Conservation (phyloP, 2,888 invertebrate species). For the Eupithecia abbreviata region DNA sequence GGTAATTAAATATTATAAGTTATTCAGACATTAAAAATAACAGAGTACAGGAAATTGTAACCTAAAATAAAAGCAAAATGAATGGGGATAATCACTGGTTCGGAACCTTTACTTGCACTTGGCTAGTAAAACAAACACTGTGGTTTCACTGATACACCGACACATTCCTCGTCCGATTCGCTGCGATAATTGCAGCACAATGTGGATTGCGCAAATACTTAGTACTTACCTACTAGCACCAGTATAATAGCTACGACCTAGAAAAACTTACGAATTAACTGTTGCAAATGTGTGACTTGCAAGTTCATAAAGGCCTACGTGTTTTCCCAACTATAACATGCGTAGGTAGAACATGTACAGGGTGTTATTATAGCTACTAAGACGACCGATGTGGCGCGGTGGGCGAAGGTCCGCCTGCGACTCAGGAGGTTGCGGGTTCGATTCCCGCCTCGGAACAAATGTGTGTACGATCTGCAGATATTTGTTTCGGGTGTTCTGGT, state of each 20-base stretch:
- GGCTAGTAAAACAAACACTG: not conserved
- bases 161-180: constrained; percentile 60
- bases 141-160: constrained; percentile 36
- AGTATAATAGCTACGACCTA: constrained; percentile 51
- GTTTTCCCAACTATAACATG: not conserved
- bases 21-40: too few relatives aligned
- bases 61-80: too few relatives aligned
- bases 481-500: too few relatives aligned
- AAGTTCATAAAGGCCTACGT: constrained; percentile 8
- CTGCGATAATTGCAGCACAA: constrained; percentile 67
- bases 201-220: constrained; percentile 66
- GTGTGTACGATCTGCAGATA: too few relatives aligned
- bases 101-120: not conserved
- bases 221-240: constrained; percentile 27
- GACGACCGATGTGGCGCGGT: too few relatives aligned
- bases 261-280: constrained; percentile 58
- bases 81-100: too few relatives aligned
- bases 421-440: too few relatives aligned
- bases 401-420: too few relatives aligned
- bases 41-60: too few relatives aligned
- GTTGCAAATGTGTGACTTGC: constrained; percentile 42
- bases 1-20: too few relatives aligned
- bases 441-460: too few relatives aligned
- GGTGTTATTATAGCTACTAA: too few relatives aligned
- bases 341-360: not conserved